Evolutionary conservation across 2,888 invertebrate species (phyloP).

Genomic region (Agrochola macilenta): DNA sequence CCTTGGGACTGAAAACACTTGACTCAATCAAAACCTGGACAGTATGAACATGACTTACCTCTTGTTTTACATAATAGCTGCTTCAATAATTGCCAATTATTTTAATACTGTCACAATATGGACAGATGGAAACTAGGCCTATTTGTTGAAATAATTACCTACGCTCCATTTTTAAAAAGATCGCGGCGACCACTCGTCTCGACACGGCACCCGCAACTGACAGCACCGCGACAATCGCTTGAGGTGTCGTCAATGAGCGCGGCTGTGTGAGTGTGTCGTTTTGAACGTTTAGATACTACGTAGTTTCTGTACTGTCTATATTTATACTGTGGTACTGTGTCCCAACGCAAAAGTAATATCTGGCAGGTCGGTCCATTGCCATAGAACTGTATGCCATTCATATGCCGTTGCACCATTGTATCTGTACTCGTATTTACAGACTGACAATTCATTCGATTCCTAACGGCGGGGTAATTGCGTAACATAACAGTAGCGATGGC

Average conservation of each 20-base stretch:
- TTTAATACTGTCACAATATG: not conserved
- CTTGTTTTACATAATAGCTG: not conserved
- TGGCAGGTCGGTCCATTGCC: not conserved
- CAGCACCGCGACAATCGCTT: too few species aligned
- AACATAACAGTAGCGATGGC: too few species aligned
- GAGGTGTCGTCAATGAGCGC: too few species aligned
- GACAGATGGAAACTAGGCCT: too few species aligned
- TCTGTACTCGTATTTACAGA: not conserved
- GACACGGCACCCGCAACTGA: too few species aligned
- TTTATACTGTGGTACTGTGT: not conserved
- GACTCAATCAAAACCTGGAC: not conserved
- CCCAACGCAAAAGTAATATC: not conserved
- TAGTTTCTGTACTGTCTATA: too few species aligned
- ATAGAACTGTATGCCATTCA: not conserved
- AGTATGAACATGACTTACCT: not conserved
- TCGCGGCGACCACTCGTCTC: too few species aligned
- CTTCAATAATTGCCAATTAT: not conserved
- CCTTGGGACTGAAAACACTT: not conserved
- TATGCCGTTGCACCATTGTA: not conserved
- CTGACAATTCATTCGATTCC: not conserved
- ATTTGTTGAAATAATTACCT: too few species aligned
- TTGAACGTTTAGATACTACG: too few species aligned
- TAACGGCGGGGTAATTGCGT: too few species aligned
- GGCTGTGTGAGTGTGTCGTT: too few species aligned
- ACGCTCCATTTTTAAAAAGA: too few species aligned